A percentile compares a stretch with the other conserved stretches of the same genome.
phyloP scores from a whole-genome alignment of 1,140 invertebrate species.

The Pseudomyrmex sp. region DNA sequence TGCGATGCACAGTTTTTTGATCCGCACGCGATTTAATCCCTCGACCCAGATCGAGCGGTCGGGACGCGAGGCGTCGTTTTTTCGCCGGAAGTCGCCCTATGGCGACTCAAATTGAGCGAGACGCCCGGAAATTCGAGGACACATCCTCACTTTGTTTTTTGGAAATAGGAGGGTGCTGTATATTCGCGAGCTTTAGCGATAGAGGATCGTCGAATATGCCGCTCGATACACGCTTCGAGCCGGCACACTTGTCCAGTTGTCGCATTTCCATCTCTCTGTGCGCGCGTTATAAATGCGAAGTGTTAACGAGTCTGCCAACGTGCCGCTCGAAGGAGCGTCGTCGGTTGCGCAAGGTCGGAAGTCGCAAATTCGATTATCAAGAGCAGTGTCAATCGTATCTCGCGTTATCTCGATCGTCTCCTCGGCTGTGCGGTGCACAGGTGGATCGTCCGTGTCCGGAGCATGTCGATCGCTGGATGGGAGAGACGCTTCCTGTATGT shows the following conservation, averaged over 20 bases:
- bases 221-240: neutral
- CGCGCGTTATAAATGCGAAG: neutral
- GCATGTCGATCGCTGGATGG: constrained; percentile 1
- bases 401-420: constrained; percentile 50
- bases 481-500: constrained; percentile 22
- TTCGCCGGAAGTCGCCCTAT: constrained; percentile 14
- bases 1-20: neutral
- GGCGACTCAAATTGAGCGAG: constrained; percentile 25
- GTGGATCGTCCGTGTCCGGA: neutral
- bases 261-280: neutral
- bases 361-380: constrained; percentile 82
- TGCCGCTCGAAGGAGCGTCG: constrained; percentile 21
- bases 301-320: constrained; percentile 22
- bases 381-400: constrained; percentile 79
- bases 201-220: too few species aligned
- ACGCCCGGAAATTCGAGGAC: constrained; percentile 24
- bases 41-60: constrained; percentile 3
- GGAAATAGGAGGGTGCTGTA: too few species aligned
- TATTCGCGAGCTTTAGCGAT: too few species aligned
- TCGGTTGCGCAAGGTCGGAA: constrained; percentile 80
- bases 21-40: constrained; percentile 10
- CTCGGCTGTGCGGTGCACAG: constrained; percentile 4
- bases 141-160: neutral
- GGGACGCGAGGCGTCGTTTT: neutral
- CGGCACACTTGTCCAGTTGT: neutral